Conservation (phyloP, 2,888 invertebrate species). For the Dynastes hyllus region DNA sequence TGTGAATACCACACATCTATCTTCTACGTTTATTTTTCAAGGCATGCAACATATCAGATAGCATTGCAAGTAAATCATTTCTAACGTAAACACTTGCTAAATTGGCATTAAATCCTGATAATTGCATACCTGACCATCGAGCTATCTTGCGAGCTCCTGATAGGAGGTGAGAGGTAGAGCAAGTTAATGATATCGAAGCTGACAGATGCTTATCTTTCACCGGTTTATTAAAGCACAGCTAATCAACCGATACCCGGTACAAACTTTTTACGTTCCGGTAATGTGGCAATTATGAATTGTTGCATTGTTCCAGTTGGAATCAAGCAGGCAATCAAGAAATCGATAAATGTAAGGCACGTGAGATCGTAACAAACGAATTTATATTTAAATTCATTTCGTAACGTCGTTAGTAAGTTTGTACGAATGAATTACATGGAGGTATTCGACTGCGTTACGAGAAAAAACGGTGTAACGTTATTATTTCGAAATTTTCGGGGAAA, state of each 20-base stretch:
- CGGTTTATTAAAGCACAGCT: constrained; percentile 42
- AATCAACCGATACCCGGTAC: constrained; percentile 22
- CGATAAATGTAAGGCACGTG: constrained; percentile 20
- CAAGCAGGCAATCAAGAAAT: neutral
- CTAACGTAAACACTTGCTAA: too few relatives aligned
- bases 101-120: neutral
- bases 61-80: too few relatives aligned
- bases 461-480: neutral
- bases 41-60: too few relatives aligned
- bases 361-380: constrained; percentile 3
- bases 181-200: constrained; percentile 18
- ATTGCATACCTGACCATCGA: neutral
- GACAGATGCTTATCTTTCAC: constrained; percentile 48
- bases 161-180: constrained; percentile 41
- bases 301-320: constrained; percentile 29
- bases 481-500: constrained; percentile 6
- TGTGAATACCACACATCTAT: too few relatives aligned
- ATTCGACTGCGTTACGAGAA: neutral
- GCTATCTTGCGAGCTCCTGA: neutral
- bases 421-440: neutral
- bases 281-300: constrained; percentile 13
- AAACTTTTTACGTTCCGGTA: constrained; percentile 38
- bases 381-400: constrained; percentile 18
- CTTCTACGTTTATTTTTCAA: too few relatives aligned
- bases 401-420: constrained; percentile 1